Evolutionary conservation across 2,113 vertebrate genomes (phyloP).

Genomic region (Delphinapterus leucas): DNA sequence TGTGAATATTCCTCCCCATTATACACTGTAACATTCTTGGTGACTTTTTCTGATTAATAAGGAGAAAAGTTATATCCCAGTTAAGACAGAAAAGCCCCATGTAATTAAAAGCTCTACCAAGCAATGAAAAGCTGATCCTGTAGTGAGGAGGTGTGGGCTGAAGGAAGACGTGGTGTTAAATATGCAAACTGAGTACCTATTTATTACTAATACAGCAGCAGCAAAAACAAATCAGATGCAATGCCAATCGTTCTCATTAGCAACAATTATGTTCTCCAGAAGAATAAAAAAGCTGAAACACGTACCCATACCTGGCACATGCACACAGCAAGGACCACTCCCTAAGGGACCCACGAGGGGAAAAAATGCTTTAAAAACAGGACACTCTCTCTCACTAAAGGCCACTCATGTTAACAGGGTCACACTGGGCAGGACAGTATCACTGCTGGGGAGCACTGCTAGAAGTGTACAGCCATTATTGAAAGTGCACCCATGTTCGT

Average conservation of each 20-base stretch:
- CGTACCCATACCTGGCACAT: accelerated
- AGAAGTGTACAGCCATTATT: accelerated
- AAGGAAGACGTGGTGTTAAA: constrained; percentile 47
- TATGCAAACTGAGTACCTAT: constrained; percentile 54
- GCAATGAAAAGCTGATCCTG: constrained; percentile 38
- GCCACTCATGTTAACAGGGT: background rate
- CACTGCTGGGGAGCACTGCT: background rate
- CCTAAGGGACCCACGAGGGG: background rate
- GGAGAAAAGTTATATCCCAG: constrained; percentile 21
- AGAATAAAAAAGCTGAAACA: background rate
- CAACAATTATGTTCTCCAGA: constrained; percentile 13
- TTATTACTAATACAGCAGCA: constrained; percentile 56
- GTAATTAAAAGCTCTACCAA: constrained; percentile 46
- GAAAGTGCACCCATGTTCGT: background rate
- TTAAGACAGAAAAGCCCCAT: constrained; percentile 38
- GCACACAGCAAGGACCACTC: background rate
- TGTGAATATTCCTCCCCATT: background rate
- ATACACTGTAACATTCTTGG: background rate
- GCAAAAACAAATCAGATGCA: constrained; percentile 31
- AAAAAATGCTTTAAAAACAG: background rate
- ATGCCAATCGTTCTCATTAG: background rate
- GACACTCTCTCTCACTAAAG: background rate
- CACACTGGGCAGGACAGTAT: accelerated
- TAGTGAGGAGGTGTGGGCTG: constrained; percentile 39
- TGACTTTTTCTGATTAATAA: constrained; percentile 37